A percentile compares a stretch with the other conserved stretches of the same genome.
Conservation (phyloP, 2,113 vertebrate genomes). For the Oenanthe oenanthe region DNA sequence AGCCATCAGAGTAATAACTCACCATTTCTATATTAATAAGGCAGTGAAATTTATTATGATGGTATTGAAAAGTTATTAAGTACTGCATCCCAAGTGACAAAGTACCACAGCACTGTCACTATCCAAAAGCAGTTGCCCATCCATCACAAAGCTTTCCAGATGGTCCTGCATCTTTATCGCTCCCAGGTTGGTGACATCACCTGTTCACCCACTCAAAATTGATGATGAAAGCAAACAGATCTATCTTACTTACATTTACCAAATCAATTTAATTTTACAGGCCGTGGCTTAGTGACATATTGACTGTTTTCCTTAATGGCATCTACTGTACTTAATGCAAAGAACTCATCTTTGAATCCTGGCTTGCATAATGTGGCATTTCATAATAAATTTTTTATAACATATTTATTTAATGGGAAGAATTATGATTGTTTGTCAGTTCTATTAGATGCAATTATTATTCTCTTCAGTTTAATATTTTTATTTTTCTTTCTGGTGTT, state of each 20-base stretch:
- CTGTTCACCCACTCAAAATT: conserved; percentile 89
- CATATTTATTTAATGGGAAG: conserved; percentile 98
- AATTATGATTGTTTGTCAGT: conserved; percentile 91
- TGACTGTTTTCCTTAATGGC: conserved; percentile 96
- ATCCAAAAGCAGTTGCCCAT: conserved; percentile 88
- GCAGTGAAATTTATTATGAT: conserved; percentile 96
- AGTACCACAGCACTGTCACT: conserved; percentile 89
- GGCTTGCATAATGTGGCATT: conserved; percentile 93
- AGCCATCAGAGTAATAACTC: conserved; percentile 91
- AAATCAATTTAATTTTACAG: conserved; percentile 99
- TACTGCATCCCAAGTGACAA: conserved; percentile 93
- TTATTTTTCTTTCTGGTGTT: conserved; percentile 62
- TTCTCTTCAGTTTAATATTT: conserved; percentile 75
- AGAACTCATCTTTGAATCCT: conserved; percentile 96
- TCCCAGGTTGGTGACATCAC: conserved; percentile 99
- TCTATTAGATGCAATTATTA: conserved; percentile 90
- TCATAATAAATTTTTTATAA: conserved; percentile 97
- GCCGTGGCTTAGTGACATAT: conserved; percentile 97
- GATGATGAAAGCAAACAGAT: conserved; percentile 99
- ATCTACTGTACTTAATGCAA: conserved; percentile 97
- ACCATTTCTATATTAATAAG: conserved; percentile 96
- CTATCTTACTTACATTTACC: conserved; percentile 99
- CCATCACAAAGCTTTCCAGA: conserved; percentile 92
- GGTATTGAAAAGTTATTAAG: conserved; percentile 90
- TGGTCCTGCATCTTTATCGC: conserved; percentile 93